phyloP scores from a whole-genome alignment of 2,888 invertebrate genomes.

The Lapara coniferarum region DNA sequence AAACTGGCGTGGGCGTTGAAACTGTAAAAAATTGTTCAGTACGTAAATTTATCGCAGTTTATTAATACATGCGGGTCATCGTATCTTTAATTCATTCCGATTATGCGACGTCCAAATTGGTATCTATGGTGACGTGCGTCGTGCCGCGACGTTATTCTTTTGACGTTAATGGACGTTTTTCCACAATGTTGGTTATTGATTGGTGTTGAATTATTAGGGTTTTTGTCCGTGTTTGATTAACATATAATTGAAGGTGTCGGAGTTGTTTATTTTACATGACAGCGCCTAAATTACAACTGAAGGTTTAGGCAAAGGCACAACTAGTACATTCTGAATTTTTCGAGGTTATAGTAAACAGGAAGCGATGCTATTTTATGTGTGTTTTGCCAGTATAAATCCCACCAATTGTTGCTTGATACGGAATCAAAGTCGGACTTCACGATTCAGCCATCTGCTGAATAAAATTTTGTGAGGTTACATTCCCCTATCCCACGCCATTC shows the following conservation, averaged over 20 bases:
- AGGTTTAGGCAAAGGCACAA: background rate
- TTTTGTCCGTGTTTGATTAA: no score
- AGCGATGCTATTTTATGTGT: no score
- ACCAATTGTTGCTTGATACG: no score
- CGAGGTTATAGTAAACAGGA: no score
- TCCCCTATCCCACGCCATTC: background rate
- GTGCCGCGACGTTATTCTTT: background rate
- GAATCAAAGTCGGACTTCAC: no score
- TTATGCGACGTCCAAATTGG: background rate
- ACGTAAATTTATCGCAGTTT: background rate
- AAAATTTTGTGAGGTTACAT: no score
- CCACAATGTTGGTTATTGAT: no score
- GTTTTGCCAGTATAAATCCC: no score
- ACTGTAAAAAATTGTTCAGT: background rate
- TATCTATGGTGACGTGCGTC: background rate
- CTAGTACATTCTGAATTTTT: background rate
- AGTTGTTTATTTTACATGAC: no score
- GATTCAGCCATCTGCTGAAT: no score
- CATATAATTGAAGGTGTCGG: no score
- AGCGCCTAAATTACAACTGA: background rate
- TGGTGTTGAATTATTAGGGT: no score
- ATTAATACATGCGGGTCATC: slow-evolving; percentile 11
- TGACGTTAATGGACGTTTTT: background rate
- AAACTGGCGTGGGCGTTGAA: background rate
- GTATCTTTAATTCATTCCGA: background rate